phyloP scores from a whole-genome alignment of 35 echinoderm and acorn worm genomes.

The Diadema setosum region DNA sequence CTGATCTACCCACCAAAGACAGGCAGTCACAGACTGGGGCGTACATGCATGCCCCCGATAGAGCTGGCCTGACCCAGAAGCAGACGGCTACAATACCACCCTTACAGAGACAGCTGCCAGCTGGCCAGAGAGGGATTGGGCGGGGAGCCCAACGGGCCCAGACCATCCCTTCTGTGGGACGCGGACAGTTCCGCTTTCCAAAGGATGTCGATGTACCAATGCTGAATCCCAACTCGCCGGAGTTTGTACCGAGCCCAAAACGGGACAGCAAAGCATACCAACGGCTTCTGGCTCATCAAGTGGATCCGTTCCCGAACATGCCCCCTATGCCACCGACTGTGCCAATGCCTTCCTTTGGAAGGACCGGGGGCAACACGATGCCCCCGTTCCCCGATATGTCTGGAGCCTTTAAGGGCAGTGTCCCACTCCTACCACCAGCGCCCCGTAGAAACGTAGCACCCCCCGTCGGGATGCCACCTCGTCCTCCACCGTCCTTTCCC shows the following conservation, averaged over 20 bases:
- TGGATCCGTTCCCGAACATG: background rate
- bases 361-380: background rate
- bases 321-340: background rate
- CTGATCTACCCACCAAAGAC: background rate
- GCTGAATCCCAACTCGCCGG: background rate
- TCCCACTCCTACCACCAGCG: background rate
- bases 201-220: background rate
- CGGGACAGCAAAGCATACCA: background rate
- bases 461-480: background rate
- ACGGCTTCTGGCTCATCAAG: background rate
- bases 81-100: conserved; percentile 4
- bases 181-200: background rate
- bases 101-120: background rate
- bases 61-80: background rate
- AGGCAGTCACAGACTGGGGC: background rate
- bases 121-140: background rate
- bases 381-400: background rate
- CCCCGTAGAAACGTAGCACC: background rate
- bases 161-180: background rate
- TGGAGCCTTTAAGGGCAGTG: background rate
- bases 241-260: background rate
- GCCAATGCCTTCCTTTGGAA: background rate
- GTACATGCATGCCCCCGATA: background rate
- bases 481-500: background rate
- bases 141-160: background rate